Conservation (phyloP, 1,140 invertebrate genomes). For the Argopecten irradians region DNA sequence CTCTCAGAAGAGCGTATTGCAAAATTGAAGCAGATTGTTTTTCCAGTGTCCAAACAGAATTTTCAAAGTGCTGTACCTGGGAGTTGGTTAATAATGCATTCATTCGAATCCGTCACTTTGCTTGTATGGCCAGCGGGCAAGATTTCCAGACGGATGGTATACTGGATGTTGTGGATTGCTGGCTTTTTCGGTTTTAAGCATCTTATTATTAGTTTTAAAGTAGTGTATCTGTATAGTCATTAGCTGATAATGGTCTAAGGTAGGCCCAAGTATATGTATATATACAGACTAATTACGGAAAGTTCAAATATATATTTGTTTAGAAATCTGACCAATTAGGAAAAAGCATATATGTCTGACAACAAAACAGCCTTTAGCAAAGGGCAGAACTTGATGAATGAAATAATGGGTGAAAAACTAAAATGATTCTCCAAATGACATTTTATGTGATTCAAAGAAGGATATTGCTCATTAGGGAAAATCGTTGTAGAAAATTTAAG, state of each 20-base stretch:
- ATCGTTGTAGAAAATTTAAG: too few species aligned
- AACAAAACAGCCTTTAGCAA: too few species aligned
- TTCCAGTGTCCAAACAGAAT: neutral
- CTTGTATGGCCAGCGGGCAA: neutral
- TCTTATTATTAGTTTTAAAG: neutral
- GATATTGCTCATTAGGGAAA: too few species aligned
- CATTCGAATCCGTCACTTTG: neutral
- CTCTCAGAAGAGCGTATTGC: neutral
- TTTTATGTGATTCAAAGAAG: too few species aligned
- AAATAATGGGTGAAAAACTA: too few species aligned
- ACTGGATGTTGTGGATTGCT: neutral
- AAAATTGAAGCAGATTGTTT: slow-evolving; percentile 23
- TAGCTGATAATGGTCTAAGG: neutral
- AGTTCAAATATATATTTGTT: neutral
- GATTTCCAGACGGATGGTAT: neutral
- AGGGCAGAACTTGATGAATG: too few species aligned
- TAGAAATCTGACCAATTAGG: neutral
- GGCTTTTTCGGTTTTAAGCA: neutral
- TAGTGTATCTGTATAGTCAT: neutral
- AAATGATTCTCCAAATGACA: too few species aligned
- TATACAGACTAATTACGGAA: neutral
- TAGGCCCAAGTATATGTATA: neutral
- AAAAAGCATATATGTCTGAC: too few species aligned
- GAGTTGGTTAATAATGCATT: neutral
- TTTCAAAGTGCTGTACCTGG: neutral